Evolutionary conservation across 1,140 invertebrate genomes (phyloP).

Genomic region (Nasonia longicornis): DNA sequence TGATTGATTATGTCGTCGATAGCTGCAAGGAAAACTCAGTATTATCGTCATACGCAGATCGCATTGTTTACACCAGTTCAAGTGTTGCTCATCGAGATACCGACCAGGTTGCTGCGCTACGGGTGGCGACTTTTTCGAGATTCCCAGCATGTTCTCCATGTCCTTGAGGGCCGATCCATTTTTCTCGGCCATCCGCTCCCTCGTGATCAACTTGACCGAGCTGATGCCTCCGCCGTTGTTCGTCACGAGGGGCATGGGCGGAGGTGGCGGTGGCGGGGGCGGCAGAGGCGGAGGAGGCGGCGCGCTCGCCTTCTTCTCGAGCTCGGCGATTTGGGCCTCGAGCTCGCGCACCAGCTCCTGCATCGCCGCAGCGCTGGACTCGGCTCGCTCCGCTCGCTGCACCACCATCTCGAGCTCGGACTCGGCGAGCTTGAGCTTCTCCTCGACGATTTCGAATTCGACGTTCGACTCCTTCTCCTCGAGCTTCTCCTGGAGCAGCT

Average conservation of each 20-base stretch:
- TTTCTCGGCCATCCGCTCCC: constrained; percentile 55
- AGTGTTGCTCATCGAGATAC: not conserved
- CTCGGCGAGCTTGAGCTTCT: constrained; percentile 77
- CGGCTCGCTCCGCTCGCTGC: constrained; percentile 74
- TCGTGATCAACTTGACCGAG: constrained; percentile 60
- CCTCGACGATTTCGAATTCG: constrained; percentile 77
- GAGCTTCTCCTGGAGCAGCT: constrained; percentile 74
- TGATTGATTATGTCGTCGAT: constrained; percentile 82
- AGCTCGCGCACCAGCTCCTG: constrained; percentile 56
- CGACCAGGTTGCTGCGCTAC: constrained; percentile 64
- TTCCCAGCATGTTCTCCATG: constrained; percentile 74
- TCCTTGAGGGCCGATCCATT: constrained; percentile 66
- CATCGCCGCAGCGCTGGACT: constrained; percentile 64
- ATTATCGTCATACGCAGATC: not conserved
- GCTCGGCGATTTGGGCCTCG: constrained; percentile 59
- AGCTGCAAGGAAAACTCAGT: constrained; percentile 60
- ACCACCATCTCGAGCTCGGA: constrained; percentile 74
- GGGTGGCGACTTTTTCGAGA: constrained; percentile 61
- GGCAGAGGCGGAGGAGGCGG: constrained; percentile 66
- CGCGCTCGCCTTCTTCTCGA: constrained; percentile 62
- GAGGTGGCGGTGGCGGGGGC: constrained; percentile 63
- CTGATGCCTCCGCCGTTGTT: constrained; percentile 45
- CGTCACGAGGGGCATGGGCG: constrained; percentile 53
- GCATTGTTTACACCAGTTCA: constrained; percentile 29
- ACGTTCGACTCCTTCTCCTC: constrained; percentile 76